Base-by-base conservation (phyloP, 92 coral and sea anemone genomes). In the Blastomussa wellsi region DNA sequence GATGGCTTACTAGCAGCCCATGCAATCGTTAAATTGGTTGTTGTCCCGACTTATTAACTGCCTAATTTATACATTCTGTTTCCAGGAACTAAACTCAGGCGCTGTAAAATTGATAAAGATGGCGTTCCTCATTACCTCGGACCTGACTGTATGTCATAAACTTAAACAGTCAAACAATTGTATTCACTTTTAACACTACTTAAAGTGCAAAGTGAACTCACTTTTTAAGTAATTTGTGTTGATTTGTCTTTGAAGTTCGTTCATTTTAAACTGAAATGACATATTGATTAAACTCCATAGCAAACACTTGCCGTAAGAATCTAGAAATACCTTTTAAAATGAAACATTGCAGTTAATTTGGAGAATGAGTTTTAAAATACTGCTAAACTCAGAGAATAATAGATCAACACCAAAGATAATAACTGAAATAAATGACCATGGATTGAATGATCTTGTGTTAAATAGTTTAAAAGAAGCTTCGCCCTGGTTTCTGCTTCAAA, bases 41-140 rank as follows among this genome's bases (percentile, higher is more conserved):
- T 5, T 7, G 48, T 22, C n/a, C 74, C 17, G 74, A 69, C 14
- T 33, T 5, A 69, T 37, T 16, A 22, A 36, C 47, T 13, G 49
- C 20, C 41, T 53, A 70, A 82, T 71, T 24, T 82, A 24, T 82
- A 51, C 86, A 53, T 71, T 71, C 72, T 38, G 37, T 82, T 82
- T 82, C 75, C 90, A 92, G 95, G 95, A 47, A 86, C 80, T 80
- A 88, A 92, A 89, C 82, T n/a, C 49, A 76, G 86, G 55, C 88
- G 92, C 26, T 92, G 95, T 92, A 92, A 92, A 83, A 89, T 92
- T 57, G 95, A 92, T 84, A 90, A 92, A 80, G 95, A 90, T 38
- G 95, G 95, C 35, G 95, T 92, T 0, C 95, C 95, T 6, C 86
- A 92, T 83, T 92, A 84, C 92, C 94, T 92, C 1, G 95, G 92